Base-by-base conservation (phyloP, 2,113 vertebrate genomes). In the Lutjanus erythropterus region DNA sequence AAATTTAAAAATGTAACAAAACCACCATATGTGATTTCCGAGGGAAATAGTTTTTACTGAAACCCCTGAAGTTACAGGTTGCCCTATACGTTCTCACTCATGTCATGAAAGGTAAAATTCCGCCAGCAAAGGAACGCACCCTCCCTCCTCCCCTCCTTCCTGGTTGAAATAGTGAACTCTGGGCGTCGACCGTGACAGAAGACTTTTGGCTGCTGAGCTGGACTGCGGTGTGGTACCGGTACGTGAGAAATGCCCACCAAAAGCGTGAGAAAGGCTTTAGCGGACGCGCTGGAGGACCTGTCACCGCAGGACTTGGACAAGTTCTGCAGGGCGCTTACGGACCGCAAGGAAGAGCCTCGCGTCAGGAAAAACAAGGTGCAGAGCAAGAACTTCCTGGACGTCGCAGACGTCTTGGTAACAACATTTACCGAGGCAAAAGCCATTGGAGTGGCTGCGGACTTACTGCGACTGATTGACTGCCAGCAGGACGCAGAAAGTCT, bases 291-390 rank as follows among this genome's bases (percentile, higher is more conserved):
- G 62, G 47, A 75, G 0, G 1, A 88, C 25, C 47, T 94, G 14
- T 0, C 0, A 0, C 0, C 47, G 0, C 0, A 0, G 0, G 0
- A 83, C 0, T 61, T 86, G 0, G 7, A 25, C 0, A 69, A 33
- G 7, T 93, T 94, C 47, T 9, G 68, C 52, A 0, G 0, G 19
- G 1, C 10, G 1, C 60, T 94, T 1, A 0, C 83, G 46, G 83
- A 87, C 39, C 85, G 90, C 5, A 31, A 6, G 2, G 25, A 16
- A 0, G 1, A 14, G 21, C 84, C 85, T 21, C 61, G 60, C 0
- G 56, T 93, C 14, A 8, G 10, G 8, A 1, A 56, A 2, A 35
- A 6, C 18, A 7, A 0, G 0, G 64, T 92, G 31, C 37, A 89
- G 5, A 37, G 15, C 0, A 70, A 64, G 12, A 11, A 0, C 16